Evolutionary conservation across 2,797 vertebrate genomes (phyloP).

Genomic region (Aplochiton taeniatus): DNA sequence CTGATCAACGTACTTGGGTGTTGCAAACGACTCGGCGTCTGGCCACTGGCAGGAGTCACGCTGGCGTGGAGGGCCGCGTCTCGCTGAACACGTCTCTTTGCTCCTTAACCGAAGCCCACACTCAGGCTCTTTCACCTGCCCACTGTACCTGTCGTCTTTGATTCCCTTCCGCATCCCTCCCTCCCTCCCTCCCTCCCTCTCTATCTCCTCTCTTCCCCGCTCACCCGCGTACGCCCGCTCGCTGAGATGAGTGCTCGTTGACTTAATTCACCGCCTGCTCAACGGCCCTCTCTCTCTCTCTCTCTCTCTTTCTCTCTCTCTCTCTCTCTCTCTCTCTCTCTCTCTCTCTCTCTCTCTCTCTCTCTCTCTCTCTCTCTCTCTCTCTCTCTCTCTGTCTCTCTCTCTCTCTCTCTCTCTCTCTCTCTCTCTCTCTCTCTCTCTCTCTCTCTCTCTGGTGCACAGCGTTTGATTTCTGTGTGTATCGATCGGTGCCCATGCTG

Average conservation of each 20-base stretch:
- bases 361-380: constrained; percentile 23
- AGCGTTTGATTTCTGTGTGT: too few relatives aligned
- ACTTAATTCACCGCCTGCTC: too few relatives aligned
- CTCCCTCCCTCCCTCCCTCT: constrained; percentile 1
- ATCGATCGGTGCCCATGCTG: too few relatives aligned
- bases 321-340: constrained; percentile 7
- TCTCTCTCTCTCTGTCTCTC: constrained; percentile 14
- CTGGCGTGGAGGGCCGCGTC: not conserved
- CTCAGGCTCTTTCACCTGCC: constrained; percentile 9
- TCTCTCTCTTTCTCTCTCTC: constrained; percentile 12
- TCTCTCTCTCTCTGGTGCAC: not conserved
- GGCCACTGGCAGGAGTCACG: too few relatives aligned
- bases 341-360: constrained; percentile 24
- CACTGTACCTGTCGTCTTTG: constrained; percentile 31
- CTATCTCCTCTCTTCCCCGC: constrained; percentile 1
- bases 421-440: constrained; percentile 30
- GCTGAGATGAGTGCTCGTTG: not conserved
- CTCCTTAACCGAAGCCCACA: not conserved
- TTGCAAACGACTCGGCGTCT: not conserved
- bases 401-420: not conserved
- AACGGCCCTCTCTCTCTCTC: not conserved
- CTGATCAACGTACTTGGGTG: constrained; percentile 34
- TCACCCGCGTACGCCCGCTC: not conserved
- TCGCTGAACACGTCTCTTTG: not conserved
- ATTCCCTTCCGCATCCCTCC: not conserved